A percentile compares a stretch with the other conserved stretches of the same genome.
Evolutionary conservation across 2,113 vertebrate species (phyloP).

Genomic region (Pteruthius melanotis): DNA sequence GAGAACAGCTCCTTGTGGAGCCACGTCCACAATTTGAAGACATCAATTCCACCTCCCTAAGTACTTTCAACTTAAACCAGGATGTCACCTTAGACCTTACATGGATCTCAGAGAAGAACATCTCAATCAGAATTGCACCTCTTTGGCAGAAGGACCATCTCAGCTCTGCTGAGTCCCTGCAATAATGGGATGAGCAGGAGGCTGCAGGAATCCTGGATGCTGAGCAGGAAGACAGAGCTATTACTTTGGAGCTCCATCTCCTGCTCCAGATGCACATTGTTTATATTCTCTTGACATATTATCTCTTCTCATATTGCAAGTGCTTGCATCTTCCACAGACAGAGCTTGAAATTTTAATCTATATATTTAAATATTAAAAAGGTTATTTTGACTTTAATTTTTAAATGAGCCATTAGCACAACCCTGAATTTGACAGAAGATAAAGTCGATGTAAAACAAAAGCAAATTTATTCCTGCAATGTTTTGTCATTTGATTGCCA

Average conservation of each 20-base stretch:
- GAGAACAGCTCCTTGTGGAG: background rate
- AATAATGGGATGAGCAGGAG: background rate
- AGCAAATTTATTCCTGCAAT: background rate
- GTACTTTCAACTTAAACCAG: background rate
- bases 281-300: constrained; percentile 23
- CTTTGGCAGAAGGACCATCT: background rate
- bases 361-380: constrained; percentile 50
- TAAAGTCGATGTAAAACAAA: background rate
- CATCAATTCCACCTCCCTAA: background rate
- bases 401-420: constrained; percentile 51
- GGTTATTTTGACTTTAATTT: constrained; percentile 57
- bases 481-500: background rate
- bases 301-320: background rate
- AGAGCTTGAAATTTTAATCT: constrained; percentile 49
- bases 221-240: background rate
- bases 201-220: background rate
- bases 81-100: background rate
- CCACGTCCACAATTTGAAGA: background rate
- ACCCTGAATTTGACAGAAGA: background rate
- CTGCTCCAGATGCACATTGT: background rate
- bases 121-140: background rate
- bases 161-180: background rate
- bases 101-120: background rate
- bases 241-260: background rate
- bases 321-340: background rate